A percentile compares a stretch with the other conserved stretches of the same genome.
These are phyloP conservation scores for Carcina quercana DNA, from an alignment of 2,888 invertebrate species.

Conservation along the genomic window DNA sequence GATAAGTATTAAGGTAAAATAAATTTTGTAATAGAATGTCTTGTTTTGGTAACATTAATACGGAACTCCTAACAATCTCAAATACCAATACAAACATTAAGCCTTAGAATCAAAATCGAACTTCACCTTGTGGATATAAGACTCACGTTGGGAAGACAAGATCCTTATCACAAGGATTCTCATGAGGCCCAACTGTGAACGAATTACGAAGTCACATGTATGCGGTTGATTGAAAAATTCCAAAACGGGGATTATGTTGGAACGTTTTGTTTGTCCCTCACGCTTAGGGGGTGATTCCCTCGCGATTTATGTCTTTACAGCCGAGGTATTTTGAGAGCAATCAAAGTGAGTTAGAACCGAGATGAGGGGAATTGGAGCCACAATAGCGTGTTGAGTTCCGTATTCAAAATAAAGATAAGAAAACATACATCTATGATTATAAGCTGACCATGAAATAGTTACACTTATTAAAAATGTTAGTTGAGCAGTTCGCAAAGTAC, in stretches of 20 bases:
- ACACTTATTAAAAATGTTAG: too few species aligned
- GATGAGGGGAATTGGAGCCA: too few species aligned
- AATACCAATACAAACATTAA: too few species aligned
- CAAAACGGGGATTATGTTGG: conserved; percentile 42
- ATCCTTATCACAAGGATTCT: conserved; percentile 44
- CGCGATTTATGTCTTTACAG: conserved; percentile 21
- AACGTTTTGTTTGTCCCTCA: conserved; percentile 46
- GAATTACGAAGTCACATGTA: conserved; percentile 56
- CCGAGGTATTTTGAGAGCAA: conserved; percentile 7
- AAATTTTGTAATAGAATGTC: too few species aligned
- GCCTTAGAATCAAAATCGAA: conserved; percentile 19
- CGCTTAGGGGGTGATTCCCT: conserved; percentile 42
- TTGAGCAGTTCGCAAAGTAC: too few species aligned
- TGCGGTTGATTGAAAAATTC: conserved; percentile 65
- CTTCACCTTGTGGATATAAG: conserved; percentile 14
- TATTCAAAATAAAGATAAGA: too few species aligned
- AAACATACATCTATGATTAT: too few species aligned
- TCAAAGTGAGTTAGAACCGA: not conserved
- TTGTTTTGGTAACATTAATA: too few species aligned
- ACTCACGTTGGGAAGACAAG: conserved; percentile 23
- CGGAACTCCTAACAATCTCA: too few species aligned
- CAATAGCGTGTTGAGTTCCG: too few species aligned
- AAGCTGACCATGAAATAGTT: too few species aligned
- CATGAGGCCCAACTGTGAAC: conserved; percentile 40
- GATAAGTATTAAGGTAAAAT: too few species aligned